These are phyloP conservation scores for Stegastes partitus DNA, from an alignment of 2,113 vertebrate species.

Conservation along the genomic window DNA sequence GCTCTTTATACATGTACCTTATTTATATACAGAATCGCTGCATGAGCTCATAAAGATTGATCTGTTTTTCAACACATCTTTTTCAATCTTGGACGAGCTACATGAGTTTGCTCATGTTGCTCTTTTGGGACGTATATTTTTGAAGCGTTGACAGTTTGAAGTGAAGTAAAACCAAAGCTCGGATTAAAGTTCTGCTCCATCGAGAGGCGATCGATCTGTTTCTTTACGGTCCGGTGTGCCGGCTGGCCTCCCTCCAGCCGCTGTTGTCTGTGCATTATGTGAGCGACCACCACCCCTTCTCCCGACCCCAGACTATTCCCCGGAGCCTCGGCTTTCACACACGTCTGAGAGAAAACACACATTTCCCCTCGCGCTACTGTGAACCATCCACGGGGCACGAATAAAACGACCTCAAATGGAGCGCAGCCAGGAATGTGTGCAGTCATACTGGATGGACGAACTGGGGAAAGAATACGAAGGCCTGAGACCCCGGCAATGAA, in stretches of 20 bases:
- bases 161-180: no score
- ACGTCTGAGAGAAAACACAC: slow-evolving; percentile 72
- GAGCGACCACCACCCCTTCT: not conserved
- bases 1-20: no score
- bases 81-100: no score
- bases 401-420: slow-evolving; percentile 10
- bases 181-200: no score
- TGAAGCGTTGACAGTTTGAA: no score
- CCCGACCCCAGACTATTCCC: slow-evolving; percentile 1
- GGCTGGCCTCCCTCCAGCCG: slow-evolving; percentile 1
- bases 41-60: no score
- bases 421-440: slow-evolving; percentile 55
- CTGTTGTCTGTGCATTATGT: slow-evolving; percentile 15
- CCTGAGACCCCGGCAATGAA: not conserved
- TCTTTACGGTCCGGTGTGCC: not conserved
- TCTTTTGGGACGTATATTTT: no score
- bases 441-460: slow-evolving; percentile 24
- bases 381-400: slow-evolving; percentile 47
- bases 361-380: slow-evolving; percentile 63
- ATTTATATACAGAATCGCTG: no score
- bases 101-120: no score
- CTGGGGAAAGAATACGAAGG: not conserved
- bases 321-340: slow-evolving; percentile 59
- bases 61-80: no score
- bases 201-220: no score